Conservation (phyloP, 2,797 vertebrate species). For the Vultur gryphus region DNA sequence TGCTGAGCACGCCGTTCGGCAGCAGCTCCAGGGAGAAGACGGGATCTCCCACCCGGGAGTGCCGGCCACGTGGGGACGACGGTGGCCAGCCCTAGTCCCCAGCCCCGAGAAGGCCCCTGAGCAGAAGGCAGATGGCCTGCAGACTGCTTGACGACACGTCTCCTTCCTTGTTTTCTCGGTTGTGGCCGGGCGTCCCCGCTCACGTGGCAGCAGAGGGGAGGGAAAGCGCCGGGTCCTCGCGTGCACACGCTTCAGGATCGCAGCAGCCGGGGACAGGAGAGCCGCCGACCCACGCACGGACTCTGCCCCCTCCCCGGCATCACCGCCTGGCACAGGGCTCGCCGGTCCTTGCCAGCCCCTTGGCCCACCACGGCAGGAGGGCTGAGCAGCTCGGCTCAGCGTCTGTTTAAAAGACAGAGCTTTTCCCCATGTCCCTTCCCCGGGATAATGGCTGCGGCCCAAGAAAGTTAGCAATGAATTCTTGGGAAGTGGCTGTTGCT, state of each 20-base stretch:
- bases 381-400: neutral
- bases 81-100: neutral
- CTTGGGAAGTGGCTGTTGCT: conserved; percentile 68
- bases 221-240: neutral
- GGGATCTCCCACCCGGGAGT: neutral
- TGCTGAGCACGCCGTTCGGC: neutral
- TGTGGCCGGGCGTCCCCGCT: fast-evolving
- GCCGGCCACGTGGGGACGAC: fast-evolving
- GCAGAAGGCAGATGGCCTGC: neutral
- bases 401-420: neutral
- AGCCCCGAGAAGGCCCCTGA: neutral
- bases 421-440: neutral
- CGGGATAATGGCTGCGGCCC: neutral
- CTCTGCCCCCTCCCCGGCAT: neutral
- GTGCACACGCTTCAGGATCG: fast-evolving
- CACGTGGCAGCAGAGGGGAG: neutral
- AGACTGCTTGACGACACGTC: fast-evolving
- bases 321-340: fast-evolving
- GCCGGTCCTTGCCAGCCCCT: neutral
- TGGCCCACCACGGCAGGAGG: fast-evolving
- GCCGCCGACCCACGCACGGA: fast-evolving
- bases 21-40: neutral
- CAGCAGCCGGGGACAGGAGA: neutral
- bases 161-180: neutral
- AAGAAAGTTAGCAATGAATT: conserved; percentile 66